phyloP scores from a whole-genome alignment of 2,797 vertebrate species.

The Catharus ustulatus region DNA sequence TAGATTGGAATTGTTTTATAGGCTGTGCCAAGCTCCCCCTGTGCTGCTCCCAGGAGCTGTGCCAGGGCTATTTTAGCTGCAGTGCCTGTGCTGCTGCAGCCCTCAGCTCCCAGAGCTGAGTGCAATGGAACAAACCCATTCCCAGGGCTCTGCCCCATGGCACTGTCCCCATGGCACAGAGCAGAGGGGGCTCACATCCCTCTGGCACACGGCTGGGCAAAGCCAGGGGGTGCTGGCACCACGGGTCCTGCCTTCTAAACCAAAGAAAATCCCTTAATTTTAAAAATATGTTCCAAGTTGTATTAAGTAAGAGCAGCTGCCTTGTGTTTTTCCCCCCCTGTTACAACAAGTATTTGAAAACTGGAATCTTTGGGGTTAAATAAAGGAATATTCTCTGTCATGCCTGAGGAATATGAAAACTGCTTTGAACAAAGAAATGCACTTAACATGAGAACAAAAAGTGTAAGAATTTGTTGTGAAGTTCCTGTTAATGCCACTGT shows the following conservation, averaged over 20 bases:
- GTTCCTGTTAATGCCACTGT: background rate
- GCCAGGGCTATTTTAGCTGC: background rate
- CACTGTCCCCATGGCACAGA: accelerated
- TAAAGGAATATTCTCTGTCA: background rate
- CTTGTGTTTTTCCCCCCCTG: accelerated
- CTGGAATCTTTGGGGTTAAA: background rate
- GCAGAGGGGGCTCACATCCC: background rate
- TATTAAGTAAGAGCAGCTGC: background rate
- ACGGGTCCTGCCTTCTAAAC: background rate
- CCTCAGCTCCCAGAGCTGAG: background rate
- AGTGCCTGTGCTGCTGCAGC: background rate
- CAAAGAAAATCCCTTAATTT: background rate
- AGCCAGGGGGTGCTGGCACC: background rate
- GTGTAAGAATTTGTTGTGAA: accelerated
- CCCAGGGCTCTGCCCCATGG: background rate
- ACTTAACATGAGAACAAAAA: accelerated
- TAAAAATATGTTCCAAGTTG: background rate
- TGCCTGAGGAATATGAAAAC: background rate
- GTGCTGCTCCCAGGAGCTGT: accelerated
- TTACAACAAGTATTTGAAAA: background rate
- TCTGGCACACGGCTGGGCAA: accelerated
- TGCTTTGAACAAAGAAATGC: background rate
- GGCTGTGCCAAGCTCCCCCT: background rate
- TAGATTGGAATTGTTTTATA: background rate
- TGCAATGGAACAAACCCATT: accelerated